Evolutionary conservation across 2,888 invertebrate genomes (phyloP).

Genomic region (Nudaria mundana): DNA sequence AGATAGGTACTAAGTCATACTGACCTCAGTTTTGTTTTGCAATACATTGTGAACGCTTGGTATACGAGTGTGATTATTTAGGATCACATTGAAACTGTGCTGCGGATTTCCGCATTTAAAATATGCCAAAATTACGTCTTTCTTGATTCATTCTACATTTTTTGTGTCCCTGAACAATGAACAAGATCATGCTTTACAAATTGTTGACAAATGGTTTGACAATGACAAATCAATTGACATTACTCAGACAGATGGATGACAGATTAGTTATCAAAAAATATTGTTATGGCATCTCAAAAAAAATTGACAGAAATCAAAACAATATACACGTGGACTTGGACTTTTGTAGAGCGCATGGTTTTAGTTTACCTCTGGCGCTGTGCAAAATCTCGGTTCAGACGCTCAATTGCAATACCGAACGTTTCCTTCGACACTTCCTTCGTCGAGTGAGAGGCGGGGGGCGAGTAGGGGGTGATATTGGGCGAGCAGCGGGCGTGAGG

Average conservation of each 20-base stretch:
- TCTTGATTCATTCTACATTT: slow-evolving; percentile 22
- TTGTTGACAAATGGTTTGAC: not conserved
- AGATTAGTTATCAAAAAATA: too few species aligned
- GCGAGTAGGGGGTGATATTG: too few species aligned
- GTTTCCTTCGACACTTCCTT: too few species aligned
- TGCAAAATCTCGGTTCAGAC: too few species aligned
- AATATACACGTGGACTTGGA: too few species aligned
- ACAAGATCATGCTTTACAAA: slow-evolving; percentile 5
- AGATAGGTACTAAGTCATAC: slow-evolving; percentile 1
- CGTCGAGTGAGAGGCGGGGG: too few species aligned
- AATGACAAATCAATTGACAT: not conserved
- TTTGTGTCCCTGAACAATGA: slow-evolving; percentile 28
- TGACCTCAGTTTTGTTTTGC: slow-evolving; percentile 65
- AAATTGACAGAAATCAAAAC: too few species aligned
- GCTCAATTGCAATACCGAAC: too few species aligned
- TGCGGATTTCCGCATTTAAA: slow-evolving; percentile 36
- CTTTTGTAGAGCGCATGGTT: too few species aligned
- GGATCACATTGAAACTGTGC: slow-evolving; percentile 10
- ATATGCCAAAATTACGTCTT: slow-evolving; percentile 7
- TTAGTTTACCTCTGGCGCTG: too few species aligned
- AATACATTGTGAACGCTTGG: slow-evolving; percentile 56
- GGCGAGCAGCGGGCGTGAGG: too few species aligned
- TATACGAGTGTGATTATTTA: slow-evolving; percentile 6
- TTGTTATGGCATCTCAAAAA: too few species aligned
- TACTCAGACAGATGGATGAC: not conserved